Evolutionary conservation across 2,113 vertebrate genomes (phyloP), one percentile per base, ranked within the genome.

Genomic region (Psilopsiagon aymara): DNA sequence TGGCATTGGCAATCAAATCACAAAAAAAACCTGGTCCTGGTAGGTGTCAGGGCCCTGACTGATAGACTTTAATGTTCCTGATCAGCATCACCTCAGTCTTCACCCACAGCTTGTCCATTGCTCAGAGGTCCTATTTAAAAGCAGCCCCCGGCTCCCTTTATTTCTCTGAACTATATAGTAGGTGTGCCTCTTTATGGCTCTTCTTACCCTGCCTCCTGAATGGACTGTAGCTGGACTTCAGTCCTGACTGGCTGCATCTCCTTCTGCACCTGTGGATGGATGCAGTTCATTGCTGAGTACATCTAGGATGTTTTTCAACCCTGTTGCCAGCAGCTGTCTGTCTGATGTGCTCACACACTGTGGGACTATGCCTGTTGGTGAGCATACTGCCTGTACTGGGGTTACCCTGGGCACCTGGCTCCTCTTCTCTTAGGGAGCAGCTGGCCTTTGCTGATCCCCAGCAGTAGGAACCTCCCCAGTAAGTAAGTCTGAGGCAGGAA

Each of bases 401-500:
- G 17, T 37, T 41, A 18, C 43, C 33, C 10, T 70, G 15, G 28
- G 25, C 23, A 41, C 31, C 52, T 66, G 49, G 18, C 8, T 70
- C 23, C 17, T 20, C 11, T 82, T 82, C 66, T 51, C 3, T 18
- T 18, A 17, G 29, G 59, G 9, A 88, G 8, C 27, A 70, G 15
- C 10, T 59, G n/a, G 57, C 57, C 6, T 35, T 59, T 24, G 33
- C 6, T 63, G 60, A 28, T 29, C 28, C 33, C 27, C 7, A n/a
- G 11, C 3, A 18, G 18, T 0, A 28, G 15, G 33, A 46, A 7
- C 6, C 7, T 5, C 6, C 11, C 13, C 47, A 31, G 3, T 13
- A 29, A 59, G 17, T 9, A 47, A 27, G 29, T 3, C 10, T 3
- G 31, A 78, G 8, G 33, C n/a, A 68, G 43, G 37, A 88, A 75